A percentile compares a stretch with the other conserved stretches of the same genome.
These are phyloP conservation scores for Nymphalis polychloros DNA, from an alignment of 2,888 invertebrate genomes.

Conservation along the genomic window DNA sequence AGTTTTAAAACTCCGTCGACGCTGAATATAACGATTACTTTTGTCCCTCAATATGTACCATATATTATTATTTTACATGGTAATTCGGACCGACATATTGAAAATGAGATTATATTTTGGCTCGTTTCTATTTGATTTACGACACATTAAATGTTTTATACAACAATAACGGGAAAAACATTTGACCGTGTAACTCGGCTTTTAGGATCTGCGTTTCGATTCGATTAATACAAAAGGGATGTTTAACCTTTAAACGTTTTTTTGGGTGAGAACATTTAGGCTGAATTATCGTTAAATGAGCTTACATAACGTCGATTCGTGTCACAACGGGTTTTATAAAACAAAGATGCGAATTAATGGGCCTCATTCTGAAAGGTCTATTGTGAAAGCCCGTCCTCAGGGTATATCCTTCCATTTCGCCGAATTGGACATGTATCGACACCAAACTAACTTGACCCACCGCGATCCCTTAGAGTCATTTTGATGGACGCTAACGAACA, in stretches of 20 bases:
- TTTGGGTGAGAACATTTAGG: conserved; percentile 42
- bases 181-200: conserved; percentile 27
- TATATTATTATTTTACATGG: background rate
- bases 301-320: conserved; percentile 71
- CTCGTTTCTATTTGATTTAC: conserved; percentile 40
- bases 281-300: conserved; percentile 71
- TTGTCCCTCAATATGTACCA: background rate
- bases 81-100: background rate
- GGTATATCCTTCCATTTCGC: conserved; percentile 77
- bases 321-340: conserved; percentile 77
- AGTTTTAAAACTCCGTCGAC: background rate
- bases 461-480: conserved; percentile 53
- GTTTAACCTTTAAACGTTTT: conserved; percentile 35
- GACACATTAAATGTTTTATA: conserved; percentile 34
- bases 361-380: conserved; percentile 75
- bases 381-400: conserved; percentile 73
- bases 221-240: conserved; percentile 42
- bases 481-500: conserved; percentile 57
- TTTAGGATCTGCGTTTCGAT: conserved; percentile 41
- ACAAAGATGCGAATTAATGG: conserved; percentile 81
- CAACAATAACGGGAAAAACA: conserved; percentile 34
- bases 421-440: conserved; percentile 73
- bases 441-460: conserved; percentile 62
- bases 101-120: conserved; percentile 29
- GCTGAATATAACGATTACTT: background rate